These are phyloP conservation scores for Neosilurus mollespiculum DNA, from an alignment of 2,797 vertebrate genomes.

Conservation along the genomic window DNA sequence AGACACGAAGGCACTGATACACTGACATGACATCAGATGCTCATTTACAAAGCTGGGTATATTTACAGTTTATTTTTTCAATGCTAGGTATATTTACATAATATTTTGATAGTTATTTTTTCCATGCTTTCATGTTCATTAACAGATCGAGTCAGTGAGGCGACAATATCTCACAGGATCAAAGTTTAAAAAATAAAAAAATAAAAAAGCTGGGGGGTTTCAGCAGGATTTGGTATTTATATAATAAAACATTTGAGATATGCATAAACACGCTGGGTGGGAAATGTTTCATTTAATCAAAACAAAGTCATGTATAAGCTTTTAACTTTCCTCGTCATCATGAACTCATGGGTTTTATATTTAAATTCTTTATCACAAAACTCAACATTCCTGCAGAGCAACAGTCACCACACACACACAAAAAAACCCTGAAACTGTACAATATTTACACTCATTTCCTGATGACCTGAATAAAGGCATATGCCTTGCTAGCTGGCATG, in stretches of 20 bases:
- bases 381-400: background rate
- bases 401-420: background rate
- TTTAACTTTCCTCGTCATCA: background rate
- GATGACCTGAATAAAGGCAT: background rate
- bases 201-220: background rate
- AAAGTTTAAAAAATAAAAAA: no score
- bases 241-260: background rate
- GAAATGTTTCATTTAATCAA: background rate
- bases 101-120: background rate
- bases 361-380: background rate
- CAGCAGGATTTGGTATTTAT: no score
- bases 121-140: background rate
- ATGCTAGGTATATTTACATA: background rate
- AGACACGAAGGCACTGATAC: background rate
- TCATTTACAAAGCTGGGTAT: background rate
- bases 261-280: background rate
- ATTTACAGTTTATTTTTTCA: background rate
- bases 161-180: background rate
- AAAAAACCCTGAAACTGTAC: background rate
- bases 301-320: background rate
- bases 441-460: constrained; percentile 29
- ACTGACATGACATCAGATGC: background rate
- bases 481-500: background rate
- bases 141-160: background rate
- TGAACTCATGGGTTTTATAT: background rate